A percentile compares a stretch with the other conserved stretches of the same genome.
These are phyloP conservation scores for Typhlichthys eigenmanni DNA, from an alignment of 2,797 vertebrate species.

Conservation along the genomic window DNA sequence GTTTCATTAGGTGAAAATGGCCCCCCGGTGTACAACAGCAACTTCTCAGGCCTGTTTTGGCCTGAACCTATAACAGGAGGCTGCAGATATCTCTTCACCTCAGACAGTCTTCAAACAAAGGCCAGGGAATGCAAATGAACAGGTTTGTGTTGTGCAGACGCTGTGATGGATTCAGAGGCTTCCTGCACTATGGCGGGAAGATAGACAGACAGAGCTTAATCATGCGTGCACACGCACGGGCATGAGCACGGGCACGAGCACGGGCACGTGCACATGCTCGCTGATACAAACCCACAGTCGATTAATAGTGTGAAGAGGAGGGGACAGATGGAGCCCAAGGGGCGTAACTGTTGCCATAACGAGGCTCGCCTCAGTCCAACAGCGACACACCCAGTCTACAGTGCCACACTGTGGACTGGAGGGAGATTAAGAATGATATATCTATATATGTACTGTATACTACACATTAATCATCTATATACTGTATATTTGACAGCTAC, in stretches of 20 bases:
- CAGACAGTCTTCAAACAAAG: conserved; percentile 75
- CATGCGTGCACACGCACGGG: conserved; percentile 50
- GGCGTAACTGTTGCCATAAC: conserved; percentile 43
- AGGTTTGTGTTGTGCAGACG: conserved; percentile 64
- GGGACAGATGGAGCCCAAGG: conserved; percentile 39
- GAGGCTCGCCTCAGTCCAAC: conserved; percentile 41
- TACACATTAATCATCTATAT: neutral
- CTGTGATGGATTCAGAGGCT: conserved; percentile 73
- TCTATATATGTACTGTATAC: neutral
- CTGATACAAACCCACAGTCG: conserved; percentile 35
- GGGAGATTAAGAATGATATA: conserved; percentile 37
- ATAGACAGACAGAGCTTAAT: conserved; percentile 62
- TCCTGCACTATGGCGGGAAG: conserved; percentile 46
- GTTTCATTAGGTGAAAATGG: conserved; percentile 80
- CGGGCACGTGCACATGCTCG: conserved; percentile 29
- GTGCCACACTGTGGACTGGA: conserved; percentile 79
- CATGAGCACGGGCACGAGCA: conserved; percentile 23
- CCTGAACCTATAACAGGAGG: conserved; percentile 64
- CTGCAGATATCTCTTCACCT: conserved; percentile 71
- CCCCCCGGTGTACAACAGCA: conserved; percentile 64
- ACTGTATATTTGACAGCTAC: neutral
- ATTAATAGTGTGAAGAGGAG: conserved; percentile 63
- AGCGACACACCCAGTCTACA: conserved; percentile 45
- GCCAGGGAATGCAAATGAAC: conserved; percentile 75
- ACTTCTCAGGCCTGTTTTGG: conserved; percentile 71